These are phyloP conservation scores for Calliphora vicina DNA, from an alignment of 1,140 invertebrate species.

Conservation along the genomic window DNA sequence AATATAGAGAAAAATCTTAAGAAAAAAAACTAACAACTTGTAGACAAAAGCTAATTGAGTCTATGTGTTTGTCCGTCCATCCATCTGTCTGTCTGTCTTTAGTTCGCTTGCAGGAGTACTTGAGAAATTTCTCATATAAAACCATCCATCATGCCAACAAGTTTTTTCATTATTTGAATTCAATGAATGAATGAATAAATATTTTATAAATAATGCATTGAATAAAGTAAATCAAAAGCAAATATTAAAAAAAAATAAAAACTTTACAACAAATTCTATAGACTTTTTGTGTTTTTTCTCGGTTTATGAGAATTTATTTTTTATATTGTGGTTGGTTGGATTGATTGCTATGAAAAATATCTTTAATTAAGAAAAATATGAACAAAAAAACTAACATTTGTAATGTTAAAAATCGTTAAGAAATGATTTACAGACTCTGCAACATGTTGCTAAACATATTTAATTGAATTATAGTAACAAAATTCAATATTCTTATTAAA, in stretches of 20 bases:
- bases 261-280: not conserved
- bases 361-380: too few relatives aligned
- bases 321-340: not conserved
- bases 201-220: not conserved
- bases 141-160: not conserved
- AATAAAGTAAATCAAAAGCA: not conserved
- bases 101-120: not conserved
- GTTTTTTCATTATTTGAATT: not conserved
- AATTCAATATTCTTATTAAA: too few relatives aligned
- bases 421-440: too few relatives aligned
- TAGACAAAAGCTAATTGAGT: not conserved
- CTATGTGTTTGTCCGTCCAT: not conserved
- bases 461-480: too few relatives aligned
- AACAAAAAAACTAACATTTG: too few relatives aligned
- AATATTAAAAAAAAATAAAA: not conserved
- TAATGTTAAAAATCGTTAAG: too few relatives aligned
- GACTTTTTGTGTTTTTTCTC: not conserved
- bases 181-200: not conserved
- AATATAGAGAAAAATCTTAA: not conserved
- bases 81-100: not conserved
- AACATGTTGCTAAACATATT: too few relatives aligned
- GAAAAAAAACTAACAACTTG: not conserved
- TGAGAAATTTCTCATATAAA: not conserved
- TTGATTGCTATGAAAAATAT: not conserved
- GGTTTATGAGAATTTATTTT: not conserved